A percentile compares a stretch with the other conserved stretches of the same genome.
Evolutionary conservation across 2,113 vertebrate species (phyloP).

Genomic region (Scalopus aquaticus): DNA sequence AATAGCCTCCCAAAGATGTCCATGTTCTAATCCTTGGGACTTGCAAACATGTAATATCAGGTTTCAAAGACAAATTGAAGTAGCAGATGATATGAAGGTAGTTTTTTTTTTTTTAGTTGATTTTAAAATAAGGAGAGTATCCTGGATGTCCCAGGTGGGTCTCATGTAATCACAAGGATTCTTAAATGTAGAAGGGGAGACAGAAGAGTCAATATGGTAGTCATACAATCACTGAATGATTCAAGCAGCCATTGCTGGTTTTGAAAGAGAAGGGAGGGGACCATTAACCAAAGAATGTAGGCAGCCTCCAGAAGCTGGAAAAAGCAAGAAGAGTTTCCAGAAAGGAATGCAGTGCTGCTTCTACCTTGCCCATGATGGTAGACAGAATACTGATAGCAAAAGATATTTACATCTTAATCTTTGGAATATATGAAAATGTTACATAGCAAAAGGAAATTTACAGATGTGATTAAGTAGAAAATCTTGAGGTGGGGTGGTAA

Average conservation of each 20-base stretch:
- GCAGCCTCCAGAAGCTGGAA: not conserved
- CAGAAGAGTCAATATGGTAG: not conserved
- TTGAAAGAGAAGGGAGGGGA: not conserved
- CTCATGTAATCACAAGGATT: not conserved
- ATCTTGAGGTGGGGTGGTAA: not conserved
- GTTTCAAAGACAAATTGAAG: not conserved
- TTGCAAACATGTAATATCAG: not conserved
- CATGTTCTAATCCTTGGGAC: not conserved
- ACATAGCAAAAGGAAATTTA: not conserved
- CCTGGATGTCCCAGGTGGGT: not conserved
- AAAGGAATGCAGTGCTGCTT: not conserved
- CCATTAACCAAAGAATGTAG: not conserved
- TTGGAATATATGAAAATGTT: not conserved
- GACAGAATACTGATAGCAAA: not conserved
- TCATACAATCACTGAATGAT: not conserved
- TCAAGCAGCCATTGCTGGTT: not conserved
- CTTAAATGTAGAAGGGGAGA: not conserved
- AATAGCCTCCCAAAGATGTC: not conserved
- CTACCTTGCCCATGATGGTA: not conserved
- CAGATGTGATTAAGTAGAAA: constrained; percentile 2
- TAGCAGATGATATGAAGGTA: not conserved
- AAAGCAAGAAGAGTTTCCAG: not conserved
- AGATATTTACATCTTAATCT: not conserved
- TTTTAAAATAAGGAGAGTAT: not conserved
- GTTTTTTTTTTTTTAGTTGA: not conserved